Evolutionary conservation across 2,113 vertebrate species (phyloP), one percentile per base, ranked within the genome.

Genomic region (Sander lucioperca): DNA sequence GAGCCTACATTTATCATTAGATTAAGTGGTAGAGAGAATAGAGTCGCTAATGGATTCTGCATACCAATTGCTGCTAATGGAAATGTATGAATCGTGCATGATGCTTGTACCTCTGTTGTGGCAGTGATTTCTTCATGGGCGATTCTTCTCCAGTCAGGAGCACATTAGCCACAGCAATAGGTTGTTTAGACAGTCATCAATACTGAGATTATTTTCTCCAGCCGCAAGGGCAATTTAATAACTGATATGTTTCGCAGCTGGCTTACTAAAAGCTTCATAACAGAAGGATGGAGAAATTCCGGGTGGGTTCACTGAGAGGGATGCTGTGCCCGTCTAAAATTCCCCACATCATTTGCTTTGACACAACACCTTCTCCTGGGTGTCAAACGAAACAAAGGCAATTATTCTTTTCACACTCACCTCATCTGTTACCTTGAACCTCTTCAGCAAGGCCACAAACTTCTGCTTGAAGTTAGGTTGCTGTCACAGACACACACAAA

Each of bases 381-480:
- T 53, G 30, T 56, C 81, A 74, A 45, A 77, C 27, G 71, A 70
- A 83, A 67, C 16, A 75, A 75, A 64, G 15, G 13, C 27, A 70
- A 63, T 66, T 63, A 76, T 53, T 56, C 10, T 51, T 59, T 51
- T 67, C 16, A 16, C 21, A 72, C 94, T 92, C 82, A 96, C 96
- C 96, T 96, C 96, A 62, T 96, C 96, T 1, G 95, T 94, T 56
- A 96, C 95, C 89, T 96, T 96, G 89, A 96, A 96, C 92, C 96
- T 94, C 90, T 96, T 96, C 77, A 96, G 85, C 81, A 96, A 89
- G 63, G 96, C 96, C 79, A 95, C 95, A 85, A 96, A 96, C 91
- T 96, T 96, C 92, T 96, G 96, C 89, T 96, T 96, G 80, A 96
- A 96, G 91, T 96, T 96, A 21, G 95, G 95, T 93, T 96, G 96